A percentile compares a stretch with the other conserved stretches of the same genome.
Evolutionary conservation across 1,140 invertebrate species (phyloP).

Genomic region (Pinna nobilis): DNA sequence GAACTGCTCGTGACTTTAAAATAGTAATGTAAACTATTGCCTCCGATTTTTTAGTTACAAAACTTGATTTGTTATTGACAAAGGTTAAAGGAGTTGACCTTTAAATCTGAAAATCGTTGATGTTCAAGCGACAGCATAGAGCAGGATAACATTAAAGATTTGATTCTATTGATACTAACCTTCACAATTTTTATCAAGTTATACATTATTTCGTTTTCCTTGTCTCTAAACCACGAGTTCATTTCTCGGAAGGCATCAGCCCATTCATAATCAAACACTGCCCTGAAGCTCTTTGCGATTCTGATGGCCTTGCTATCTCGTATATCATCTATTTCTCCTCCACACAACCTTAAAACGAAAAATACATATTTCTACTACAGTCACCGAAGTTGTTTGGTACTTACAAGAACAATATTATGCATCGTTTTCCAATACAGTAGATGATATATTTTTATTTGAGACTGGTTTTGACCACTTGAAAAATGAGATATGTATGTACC

Average conservation of each 20-base stretch:
- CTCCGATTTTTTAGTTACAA: not conserved
- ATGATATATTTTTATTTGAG: no score
- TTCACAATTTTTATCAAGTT: slow-evolving; percentile 3
- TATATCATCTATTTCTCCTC: not conserved
- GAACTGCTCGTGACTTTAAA: no score
- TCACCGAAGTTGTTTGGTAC: not conserved
- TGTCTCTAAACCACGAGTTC: slow-evolving; percentile 3
- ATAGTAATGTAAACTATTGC: not conserved
- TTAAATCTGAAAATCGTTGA: not conserved
- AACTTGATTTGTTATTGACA: not conserved
- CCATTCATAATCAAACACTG: not conserved
- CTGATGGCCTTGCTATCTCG: not conserved
- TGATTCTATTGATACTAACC: not conserved
- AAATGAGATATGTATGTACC: no score
- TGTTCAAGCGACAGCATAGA: not conserved
- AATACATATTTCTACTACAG: not conserved
- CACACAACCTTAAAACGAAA: not conserved
- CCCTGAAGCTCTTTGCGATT: slow-evolving; percentile 4
- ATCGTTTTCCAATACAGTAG: not conserved
- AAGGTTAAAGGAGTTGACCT: not conserved
- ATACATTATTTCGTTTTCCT: slow-evolving; percentile 18
- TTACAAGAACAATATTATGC: not conserved
- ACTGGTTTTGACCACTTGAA: no score
- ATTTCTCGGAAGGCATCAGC: not conserved
- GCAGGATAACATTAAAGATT: not conserved